Evolutionary conservation across 2,888 invertebrate genomes (phyloP), one percentile per base, ranked within the genome.

Genomic region (Hoplodrina ambigua): DNA sequence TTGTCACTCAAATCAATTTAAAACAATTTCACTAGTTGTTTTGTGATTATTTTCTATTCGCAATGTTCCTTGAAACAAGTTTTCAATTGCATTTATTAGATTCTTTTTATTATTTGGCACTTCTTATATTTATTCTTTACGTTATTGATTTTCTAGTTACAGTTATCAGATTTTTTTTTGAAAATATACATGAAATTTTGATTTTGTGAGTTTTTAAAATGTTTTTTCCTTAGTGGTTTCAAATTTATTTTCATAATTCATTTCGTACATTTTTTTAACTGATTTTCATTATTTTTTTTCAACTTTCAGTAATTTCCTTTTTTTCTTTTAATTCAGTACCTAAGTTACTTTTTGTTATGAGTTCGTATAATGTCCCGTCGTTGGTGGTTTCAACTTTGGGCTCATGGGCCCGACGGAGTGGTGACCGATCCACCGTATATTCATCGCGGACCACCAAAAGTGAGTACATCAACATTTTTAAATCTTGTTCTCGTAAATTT

Each of bases 401-500:
- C 33, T 13, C 13, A 50, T 50, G 17, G 30, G 5, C 7, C 2
- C 7, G 30, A 44, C 0, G 53, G 46, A 3, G 37, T 25, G 0
- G 33, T 63, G 2, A 19, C 37, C 8, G 17, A 30, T 13, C 53
- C 74, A 15, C 50, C 50, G 1, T 44, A 17, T 11, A 19, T 55
- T 3, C 33, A 50, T 10, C 11, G 25, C n/a, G 19, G 13, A 17
- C 33, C 33, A 2, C 33, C 54, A 10, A 33, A 19, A 17, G 71
- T 71, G 25, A 71, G 71, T 71, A 37, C 13, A 2, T 17, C 17
- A 46, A 25, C 41, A 44, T 15, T 30, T 15, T 60, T 59, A 44
- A 3, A 44, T 44, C 15, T 44, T 4, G 13, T 44, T 15, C 4
- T 8, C 8, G 8, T 37, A n/a, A 2, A 13, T 13, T 7, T 44